Evolutionary conservation across 2,888 invertebrate genomes (phyloP).

Genomic region (Alloscopus bannaensis): DNA sequence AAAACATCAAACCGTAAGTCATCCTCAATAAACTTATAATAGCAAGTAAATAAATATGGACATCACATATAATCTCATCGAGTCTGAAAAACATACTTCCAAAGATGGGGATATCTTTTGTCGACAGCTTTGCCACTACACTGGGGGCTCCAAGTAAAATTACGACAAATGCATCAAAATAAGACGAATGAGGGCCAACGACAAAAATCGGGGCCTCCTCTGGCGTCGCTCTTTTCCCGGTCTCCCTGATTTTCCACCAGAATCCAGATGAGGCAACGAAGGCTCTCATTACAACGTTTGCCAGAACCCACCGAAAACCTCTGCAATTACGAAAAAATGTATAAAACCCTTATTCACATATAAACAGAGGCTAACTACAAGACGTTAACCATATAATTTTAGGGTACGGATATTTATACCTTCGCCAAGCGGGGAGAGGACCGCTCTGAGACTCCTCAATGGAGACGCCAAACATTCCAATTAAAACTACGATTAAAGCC

Average conservation of each 20-base stretch:
- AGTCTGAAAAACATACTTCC: conserved; percentile 85
- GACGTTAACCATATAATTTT: neutral
- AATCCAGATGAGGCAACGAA: conserved; percentile 90
- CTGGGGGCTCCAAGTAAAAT: conserved; percentile 80
- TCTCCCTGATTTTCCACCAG: conserved; percentile 83
- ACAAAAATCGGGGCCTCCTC: conserved; percentile 83
- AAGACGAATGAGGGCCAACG: conserved; percentile 93
- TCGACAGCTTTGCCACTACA: conserved; percentile 92
- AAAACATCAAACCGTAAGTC: conserved; percentile 49
- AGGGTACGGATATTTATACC: conserved; percentile 77
- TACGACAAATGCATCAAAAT: conserved; percentile 81
- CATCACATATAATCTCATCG: no score
- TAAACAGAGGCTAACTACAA: no score
- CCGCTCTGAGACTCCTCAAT: conserved; percentile 86
- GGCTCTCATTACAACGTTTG: conserved; percentile 80
- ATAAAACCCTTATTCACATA: neutral
- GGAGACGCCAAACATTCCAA: conserved; percentile 87
- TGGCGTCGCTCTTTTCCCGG: conserved; percentile 85
- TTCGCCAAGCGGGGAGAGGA: conserved; percentile 93
- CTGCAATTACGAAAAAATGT: conserved; percentile 36
- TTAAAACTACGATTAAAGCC: conserved; percentile 89
- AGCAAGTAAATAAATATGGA: no score
- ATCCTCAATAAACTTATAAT: conserved; percentile 15
- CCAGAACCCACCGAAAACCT: conserved; percentile 57
- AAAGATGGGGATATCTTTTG: conserved; percentile 87